Percentiles rank a stretch among this genome's conserved stretches.
Conservation (phyloP, 1,140 invertebrate genomes). For the Aphelenchoides avenae region DNA sequence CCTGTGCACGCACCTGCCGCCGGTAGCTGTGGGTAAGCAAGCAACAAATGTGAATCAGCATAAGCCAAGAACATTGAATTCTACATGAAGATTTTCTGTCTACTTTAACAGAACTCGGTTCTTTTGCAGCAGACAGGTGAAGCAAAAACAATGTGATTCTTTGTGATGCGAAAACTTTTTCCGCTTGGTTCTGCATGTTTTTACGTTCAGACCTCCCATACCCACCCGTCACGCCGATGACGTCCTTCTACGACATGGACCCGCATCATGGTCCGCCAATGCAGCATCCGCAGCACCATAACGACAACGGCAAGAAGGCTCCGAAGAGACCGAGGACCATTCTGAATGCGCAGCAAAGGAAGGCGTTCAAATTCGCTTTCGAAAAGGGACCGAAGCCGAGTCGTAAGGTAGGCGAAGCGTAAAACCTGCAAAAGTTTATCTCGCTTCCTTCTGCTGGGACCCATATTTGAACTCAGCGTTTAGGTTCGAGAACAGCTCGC, state of each 20-base stretch:
- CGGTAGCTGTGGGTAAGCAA: neutral
- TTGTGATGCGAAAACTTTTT: slow-evolving; percentile 1
- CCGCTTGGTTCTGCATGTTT: neutral
- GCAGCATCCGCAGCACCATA: neutral
- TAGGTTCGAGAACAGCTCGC: slow-evolving; percentile 66
- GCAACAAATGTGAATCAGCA: too few species aligned
- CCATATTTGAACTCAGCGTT: neutral
- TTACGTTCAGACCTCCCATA: slow-evolving; percentile 5
- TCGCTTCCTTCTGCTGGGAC: neutral
- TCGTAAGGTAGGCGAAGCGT: slow-evolving; percentile 72
- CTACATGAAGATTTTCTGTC: too few species aligned
- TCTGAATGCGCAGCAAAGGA: slow-evolving; percentile 32
- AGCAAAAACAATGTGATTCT: slow-evolving; percentile 16
- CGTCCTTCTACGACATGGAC: slow-evolving; percentile 13
- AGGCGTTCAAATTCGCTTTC: slow-evolving; percentile 36
- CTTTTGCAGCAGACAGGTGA: slow-evolving; percentile 1
- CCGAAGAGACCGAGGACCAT: slow-evolving; percentile 36
- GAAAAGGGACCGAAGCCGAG: slow-evolving; percentile 35
- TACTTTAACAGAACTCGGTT: too few species aligned
- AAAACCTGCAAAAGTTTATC: neutral
- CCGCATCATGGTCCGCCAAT: slow-evolving; percentile 2
- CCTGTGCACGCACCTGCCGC: slow-evolving; percentile 6
- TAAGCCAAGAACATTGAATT: too few species aligned
- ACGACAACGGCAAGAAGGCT: slow-evolving; percentile 19
- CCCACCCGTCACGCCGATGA: slow-evolving; percentile 8